Percentiles rank a stretch among this genome's conserved stretches.
Evolutionary conservation across 2,113 vertebrate genomes (phyloP).

Genomic region (Aplodontia rufa): DNA sequence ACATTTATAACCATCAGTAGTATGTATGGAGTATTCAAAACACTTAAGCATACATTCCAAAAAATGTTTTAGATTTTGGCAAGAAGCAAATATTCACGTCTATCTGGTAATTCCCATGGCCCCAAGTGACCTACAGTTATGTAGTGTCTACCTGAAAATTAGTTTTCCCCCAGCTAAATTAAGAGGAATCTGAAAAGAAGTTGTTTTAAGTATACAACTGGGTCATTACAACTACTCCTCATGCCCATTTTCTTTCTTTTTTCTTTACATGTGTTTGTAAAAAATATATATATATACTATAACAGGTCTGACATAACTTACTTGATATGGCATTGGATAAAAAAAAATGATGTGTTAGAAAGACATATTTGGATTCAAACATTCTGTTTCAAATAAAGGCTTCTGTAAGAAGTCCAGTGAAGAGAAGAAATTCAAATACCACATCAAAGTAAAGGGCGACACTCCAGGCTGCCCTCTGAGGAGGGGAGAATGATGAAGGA

Average conservation of each 20-base stretch:
- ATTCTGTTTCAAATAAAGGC: slow-evolving; percentile 78
- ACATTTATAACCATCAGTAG: slow-evolving; percentile 29
- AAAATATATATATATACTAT: slow-evolving; percentile 40
- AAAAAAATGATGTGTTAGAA: slow-evolving; percentile 69
- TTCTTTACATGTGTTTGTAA: neutral
- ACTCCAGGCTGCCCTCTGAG: slow-evolving; percentile 38
- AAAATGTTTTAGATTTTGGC: slow-evolving; percentile 8
- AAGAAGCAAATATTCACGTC: neutral
- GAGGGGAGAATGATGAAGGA: neutral
- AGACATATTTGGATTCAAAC: slow-evolving; percentile 38
- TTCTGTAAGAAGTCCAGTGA: slow-evolving; percentile 67
- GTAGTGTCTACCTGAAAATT: neutral
- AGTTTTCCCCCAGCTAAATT: neutral
- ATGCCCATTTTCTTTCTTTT: neutral
- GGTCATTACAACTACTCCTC: slow-evolving; percentile 33
- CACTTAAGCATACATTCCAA: neutral
- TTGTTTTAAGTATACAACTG: neutral
- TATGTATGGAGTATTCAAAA: slow-evolving; percentile 2
- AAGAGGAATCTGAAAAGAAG: neutral
- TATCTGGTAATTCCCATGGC: neutral
- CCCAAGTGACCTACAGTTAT: neutral
- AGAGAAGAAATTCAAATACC: slow-evolving; percentile 75
- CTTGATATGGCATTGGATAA: slow-evolving; percentile 50
- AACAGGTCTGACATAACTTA: slow-evolving; percentile 50
- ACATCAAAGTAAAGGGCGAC: slow-evolving; percentile 75